Evolutionary conservation across 2,113 vertebrate genomes (phyloP), one percentile per base, ranked within the genome.

Genomic region (Opisthocomus hoazin): DNA sequence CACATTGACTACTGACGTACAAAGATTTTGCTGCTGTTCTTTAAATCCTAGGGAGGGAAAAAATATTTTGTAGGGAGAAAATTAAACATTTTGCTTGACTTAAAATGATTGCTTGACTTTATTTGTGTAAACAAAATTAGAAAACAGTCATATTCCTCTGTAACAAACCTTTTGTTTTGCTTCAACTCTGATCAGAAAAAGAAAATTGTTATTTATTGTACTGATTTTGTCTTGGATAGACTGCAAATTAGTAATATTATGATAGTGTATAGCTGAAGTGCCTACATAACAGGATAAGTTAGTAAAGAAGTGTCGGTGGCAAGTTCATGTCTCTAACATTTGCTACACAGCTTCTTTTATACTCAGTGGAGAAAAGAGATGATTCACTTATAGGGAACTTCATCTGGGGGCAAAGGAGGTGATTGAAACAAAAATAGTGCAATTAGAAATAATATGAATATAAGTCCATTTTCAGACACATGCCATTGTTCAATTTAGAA

Each of bases 81-180:
- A 87, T 23, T 0, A 73, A 71, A 8, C 45, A 36, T 36, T 91
- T 80, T 68, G 4, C 29, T 80, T 76, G n/a, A 66, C 5, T 29
- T 30, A 89, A 65, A 79, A 15, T 15, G 29, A 9, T 61, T 3
- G 5, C 15, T 70, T 60, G 9, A 15, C 36, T 39, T 77, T 1
- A 53, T 88, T 65, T 91, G 30, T 71, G 37, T 18, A 57, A 80
- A 37, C 5, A 84, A 63, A 78, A 32, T 70, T 54, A 69, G 39
- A 83, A 79, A 66, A 2, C 10, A 26, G 1, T 11, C 0, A 0
- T 30, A 6, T 46, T 77, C 20, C 23, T 78, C 16, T 78, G 50
- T 37, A 51, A n/a, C 26, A 22, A 66, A 37, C 1, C 4, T 82
- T 87, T 26, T 37, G 27, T 57, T 74, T 68, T 68, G 8, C 50